Base-by-base conservation (phyloP, 2,797 vertebrate species). In the Tapera naevia region DNA sequence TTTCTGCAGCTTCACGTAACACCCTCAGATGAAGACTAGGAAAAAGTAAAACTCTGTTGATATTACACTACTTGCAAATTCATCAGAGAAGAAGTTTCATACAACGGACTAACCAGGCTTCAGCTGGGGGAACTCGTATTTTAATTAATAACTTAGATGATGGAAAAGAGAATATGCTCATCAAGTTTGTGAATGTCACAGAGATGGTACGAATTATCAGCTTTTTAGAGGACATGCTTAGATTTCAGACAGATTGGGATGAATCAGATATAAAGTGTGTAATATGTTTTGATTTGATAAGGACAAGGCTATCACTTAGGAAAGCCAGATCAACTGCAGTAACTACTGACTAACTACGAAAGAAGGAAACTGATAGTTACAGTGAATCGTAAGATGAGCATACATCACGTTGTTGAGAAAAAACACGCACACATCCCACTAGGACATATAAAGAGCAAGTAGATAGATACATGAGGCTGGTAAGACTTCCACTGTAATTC, bases 371-470 rank as follows among this genome's bases (percentile, higher is more conserved):
- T 19, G 30, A 30, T 35, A 18, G 22, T 32, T 58, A 28, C 3
- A 10, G 21, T 56, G 71, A 54, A 28, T 61, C 0, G 0, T 62
- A 43, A 83, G 27, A 71, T 37, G 12, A 69, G n/a, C 2, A 14
- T 16, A 5, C 6, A 13, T 15, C 9, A 13, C 33, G 27, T 33
- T 86, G 51, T 21, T 73, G 24, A 83, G 56, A 50, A 66, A 86
- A 51, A 60, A 13, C 0, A 0, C 4, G 18, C 0, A 6, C 32
- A 32, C 6, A 28, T 25, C 27, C 19, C 37, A 27, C 22, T 18
- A 41, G 33, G 32, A 72, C 19, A 5, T 7, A 11, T 2, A 32
- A 57, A 32, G 4, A 33, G 45, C n/a, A 21, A 41, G 57, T 41
- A 64, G 10, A 24, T 13, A 58, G 10, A 24, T 13, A 58, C 28